Conservation (phyloP, 2,888 invertebrate species). For the Lamellibrachia columna region DNA sequence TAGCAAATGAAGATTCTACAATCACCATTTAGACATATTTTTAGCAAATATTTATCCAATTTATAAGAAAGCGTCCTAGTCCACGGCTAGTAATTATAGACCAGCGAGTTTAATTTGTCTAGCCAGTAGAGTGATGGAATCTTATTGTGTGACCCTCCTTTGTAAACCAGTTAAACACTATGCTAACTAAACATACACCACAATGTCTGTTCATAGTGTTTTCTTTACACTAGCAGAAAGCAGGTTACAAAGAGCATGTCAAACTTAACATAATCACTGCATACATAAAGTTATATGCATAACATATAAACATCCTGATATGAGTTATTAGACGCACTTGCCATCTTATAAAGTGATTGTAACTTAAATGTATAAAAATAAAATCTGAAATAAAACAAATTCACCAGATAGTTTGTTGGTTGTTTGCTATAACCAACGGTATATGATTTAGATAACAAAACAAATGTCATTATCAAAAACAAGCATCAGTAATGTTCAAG, state of each 20-base stretch:
- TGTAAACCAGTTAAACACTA: background rate
- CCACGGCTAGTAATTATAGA: too few species aligned
- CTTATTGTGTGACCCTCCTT: background rate
- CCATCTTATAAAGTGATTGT: background rate
- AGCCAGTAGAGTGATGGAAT: background rate
- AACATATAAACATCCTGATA: background rate
- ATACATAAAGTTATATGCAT: background rate
- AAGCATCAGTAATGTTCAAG: background rate
- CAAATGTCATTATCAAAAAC: too few species aligned
- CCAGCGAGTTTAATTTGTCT: too few species aligned
- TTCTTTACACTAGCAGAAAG: background rate
- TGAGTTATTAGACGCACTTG: background rate
- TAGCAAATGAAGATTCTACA: background rate
- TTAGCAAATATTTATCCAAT: background rate
- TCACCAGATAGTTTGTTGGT: background rate
- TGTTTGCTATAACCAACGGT: too few species aligned
- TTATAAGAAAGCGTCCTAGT: too few species aligned
- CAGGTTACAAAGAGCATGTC: background rate
- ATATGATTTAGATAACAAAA: too few species aligned
- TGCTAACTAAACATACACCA: background rate
- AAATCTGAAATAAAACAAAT: slow-evolving; percentile 7
- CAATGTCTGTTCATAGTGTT: background rate
- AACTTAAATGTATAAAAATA: background rate
- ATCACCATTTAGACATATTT: background rate
- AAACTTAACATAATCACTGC: background rate